Evolutionary conservation across 1,140 invertebrate genomes (phyloP).

Genomic region (Conus ventricosus): DNA sequence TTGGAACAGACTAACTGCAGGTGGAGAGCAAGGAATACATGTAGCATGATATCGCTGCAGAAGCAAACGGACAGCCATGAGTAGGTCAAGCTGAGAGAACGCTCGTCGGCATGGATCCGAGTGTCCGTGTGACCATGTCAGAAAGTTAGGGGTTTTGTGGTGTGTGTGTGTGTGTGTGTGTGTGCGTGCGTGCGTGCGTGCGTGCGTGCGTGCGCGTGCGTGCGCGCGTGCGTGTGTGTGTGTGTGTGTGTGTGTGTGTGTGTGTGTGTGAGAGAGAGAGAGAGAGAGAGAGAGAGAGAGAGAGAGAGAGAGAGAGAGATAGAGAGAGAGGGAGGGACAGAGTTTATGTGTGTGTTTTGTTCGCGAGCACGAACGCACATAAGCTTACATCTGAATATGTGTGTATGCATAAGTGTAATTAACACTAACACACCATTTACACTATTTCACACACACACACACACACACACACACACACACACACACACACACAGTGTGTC

Average conservation of each 20-base stretch:
- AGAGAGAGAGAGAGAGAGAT: neutral
- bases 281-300: neutral
- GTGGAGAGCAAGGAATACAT: too few species aligned
- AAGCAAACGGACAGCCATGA: too few species aligned
- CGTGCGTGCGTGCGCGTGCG: neutral
- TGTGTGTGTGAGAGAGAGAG: neutral
- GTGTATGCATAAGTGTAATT: neutral
- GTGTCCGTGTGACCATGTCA: neutral
- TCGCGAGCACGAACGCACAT: neutral
- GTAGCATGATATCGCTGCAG: too few species aligned
- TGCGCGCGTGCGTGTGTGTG: neutral
- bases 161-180: too few species aligned
- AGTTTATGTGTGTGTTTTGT: too few species aligned
- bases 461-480: slow-evolving; percentile 6
- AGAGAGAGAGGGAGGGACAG: neutral
- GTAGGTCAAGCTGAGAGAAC: too few species aligned
- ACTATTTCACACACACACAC: neutral
- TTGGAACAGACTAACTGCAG: too few species aligned
- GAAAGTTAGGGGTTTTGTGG: neutral
- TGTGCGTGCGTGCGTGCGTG: neutral
- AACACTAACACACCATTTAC: neutral
- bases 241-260: neutral
- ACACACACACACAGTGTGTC: neutral
- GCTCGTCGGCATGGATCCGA: neutral
- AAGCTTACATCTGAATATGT: neutral